Conservation (phyloP, 2,113 vertebrate species). For the Platichthys flesus region DNA sequence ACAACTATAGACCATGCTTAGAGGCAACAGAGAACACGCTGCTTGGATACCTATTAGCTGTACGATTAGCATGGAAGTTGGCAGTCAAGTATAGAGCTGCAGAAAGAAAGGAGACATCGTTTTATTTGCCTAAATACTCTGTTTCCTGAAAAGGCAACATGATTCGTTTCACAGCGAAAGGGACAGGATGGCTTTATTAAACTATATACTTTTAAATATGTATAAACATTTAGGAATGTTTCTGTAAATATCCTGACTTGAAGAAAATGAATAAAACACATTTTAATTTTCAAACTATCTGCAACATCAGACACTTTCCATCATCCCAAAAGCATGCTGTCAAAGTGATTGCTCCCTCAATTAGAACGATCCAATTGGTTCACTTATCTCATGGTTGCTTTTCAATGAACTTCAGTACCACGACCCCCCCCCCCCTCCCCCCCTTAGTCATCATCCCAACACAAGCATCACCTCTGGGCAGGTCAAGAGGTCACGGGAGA, state of each 20-base stretch:
- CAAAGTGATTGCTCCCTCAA: neutral
- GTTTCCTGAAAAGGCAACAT: neutral
- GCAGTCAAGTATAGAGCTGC: slow-evolving; percentile 19
- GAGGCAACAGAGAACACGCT: slow-evolving; percentile 37
- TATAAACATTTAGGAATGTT: neutral
- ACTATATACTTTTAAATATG: neutral
- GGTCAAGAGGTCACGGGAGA: slow-evolving; percentile 56
- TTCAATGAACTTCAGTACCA: neutral
- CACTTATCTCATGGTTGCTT: neutral
- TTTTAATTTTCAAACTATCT: neutral
- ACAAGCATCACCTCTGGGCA: slow-evolving; percentile 72
- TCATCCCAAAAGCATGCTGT: neutral
- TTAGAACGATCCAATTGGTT: neutral
- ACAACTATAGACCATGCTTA: slow-evolving; percentile 44
- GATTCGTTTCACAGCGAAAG: neutral
- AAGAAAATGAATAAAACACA: neutral
- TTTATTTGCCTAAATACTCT: neutral
- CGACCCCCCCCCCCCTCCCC: slow-evolving; percentile 35
- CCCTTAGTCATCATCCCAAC: slow-evolving; percentile 45
- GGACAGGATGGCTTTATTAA: no score
- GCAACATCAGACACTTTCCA: neutral
- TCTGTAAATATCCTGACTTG: neutral
- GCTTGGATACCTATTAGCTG: slow-evolving; percentile 40
- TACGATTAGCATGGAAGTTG: slow-evolving; percentile 10
- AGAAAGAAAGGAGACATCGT: slow-evolving; percentile 4